A percentile compares a stretch with the other conserved stretches of the same genome.
These are phyloP conservation scores for Anthonomus grandis DNA, from an alignment of 1,140 invertebrate species.

Conservation along the genomic window DNA sequence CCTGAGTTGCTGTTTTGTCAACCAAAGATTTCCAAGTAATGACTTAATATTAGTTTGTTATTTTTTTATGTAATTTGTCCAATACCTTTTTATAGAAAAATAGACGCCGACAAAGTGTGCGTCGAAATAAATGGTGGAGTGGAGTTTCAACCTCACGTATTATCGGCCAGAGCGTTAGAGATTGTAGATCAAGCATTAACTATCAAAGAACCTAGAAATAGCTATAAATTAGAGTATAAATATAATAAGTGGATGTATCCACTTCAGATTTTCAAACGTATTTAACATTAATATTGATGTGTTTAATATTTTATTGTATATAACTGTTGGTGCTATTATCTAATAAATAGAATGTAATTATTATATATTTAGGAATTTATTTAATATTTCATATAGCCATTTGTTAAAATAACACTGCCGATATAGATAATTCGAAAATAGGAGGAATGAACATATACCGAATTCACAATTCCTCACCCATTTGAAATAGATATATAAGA, in stretches of 20 bases:
- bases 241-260: conserved; percentile 23
- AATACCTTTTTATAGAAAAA: conserved; percentile 31
- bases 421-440: too few species aligned
- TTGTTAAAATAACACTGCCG: too few species aligned
- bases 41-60: neutral
- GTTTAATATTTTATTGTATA: too few species aligned
- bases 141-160: conserved; percentile 41
- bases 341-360: too few species aligned
- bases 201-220: conserved; percentile 35
- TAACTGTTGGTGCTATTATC: too few species aligned
- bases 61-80: neutral
- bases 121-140: conserved; percentile 36
- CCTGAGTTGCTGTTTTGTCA: conserved; percentile 59
- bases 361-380: too few species aligned
- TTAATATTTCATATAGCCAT: too few species aligned
- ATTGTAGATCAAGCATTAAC: conserved; percentile 42
- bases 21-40: conserved; percentile 45
- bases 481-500: too few species aligned
- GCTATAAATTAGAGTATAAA: conserved; percentile 36
- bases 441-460: too few species aligned
- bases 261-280: too few species aligned
- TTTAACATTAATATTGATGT: too few species aligned
- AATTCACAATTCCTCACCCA: too few species aligned
- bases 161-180: conserved; percentile 36
- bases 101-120: conserved; percentile 33